These are phyloP conservation scores for Colletes gigas DNA, from an alignment of 1,140 invertebrate genomes.

Conservation along the genomic window DNA sequence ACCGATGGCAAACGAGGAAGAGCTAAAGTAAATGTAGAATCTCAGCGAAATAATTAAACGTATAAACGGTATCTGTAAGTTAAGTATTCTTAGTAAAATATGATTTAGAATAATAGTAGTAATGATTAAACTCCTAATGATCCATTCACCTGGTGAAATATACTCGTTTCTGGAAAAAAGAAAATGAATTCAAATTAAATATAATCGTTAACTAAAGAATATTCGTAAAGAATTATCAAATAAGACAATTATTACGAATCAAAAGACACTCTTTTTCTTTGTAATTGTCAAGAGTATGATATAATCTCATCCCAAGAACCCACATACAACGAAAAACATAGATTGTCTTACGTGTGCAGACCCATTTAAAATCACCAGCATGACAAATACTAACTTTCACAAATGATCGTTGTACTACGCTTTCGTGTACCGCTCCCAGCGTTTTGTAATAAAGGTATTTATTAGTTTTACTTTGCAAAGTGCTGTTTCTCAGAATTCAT, in stretches of 20 bases:
- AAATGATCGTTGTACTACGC: constrained; percentile 9
- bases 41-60: neutral
- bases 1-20: constrained; percentile 9
- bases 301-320: constrained; percentile 17
- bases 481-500: neutral
- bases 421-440: constrained; percentile 13
- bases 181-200: no score
- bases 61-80: neutral
- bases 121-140: no score
- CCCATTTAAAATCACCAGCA: constrained; percentile 1
- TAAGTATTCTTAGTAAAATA: neutral
- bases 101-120: no score
- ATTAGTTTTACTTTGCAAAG: neutral
- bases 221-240: no score
- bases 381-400: constrained; percentile 33
- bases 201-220: no score
- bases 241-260: no score
- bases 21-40: neutral
- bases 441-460: constrained; percentile 16
- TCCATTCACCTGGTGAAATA: no score
- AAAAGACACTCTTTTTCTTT: neutral
- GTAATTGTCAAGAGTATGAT: neutral
- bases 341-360: neutral
- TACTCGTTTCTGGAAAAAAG: no score
- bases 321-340: neutral